Percentiles rank a stretch among this genome's conserved stretches.
Conservation (phyloP, 2,113 vertebrate genomes). For the Sapayoa aenigma region DNA sequence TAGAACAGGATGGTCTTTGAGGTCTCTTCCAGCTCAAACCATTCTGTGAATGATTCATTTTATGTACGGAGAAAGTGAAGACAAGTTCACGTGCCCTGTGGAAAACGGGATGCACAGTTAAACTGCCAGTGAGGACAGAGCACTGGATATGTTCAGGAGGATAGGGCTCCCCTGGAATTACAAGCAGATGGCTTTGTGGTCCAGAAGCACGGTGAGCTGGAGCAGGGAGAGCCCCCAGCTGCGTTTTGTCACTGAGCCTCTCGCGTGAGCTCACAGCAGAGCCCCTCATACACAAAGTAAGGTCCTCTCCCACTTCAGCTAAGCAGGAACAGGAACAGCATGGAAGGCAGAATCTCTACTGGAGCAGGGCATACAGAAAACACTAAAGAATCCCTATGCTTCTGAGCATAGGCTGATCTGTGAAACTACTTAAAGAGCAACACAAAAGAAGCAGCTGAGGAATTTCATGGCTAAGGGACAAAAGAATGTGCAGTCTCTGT, state of each 20-base stretch:
- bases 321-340: not conserved
- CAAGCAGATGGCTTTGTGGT: not conserved
- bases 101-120: not conserved
- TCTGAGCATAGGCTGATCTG: not conserved
- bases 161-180: not conserved
- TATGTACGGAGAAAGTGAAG: not conserved
- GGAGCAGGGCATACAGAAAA: not conserved
- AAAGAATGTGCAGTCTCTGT: not conserved
- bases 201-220: not conserved
- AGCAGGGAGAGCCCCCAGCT: not conserved
- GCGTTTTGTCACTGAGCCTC: not conserved
- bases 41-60: not conserved
- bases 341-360: not conserved
- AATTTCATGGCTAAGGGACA: not conserved
- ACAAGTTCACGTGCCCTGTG: not conserved
- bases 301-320: not conserved
- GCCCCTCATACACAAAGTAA: not conserved
- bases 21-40: not conserved
- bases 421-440: not conserved
- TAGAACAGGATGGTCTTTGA: not conserved
- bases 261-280: not conserved
- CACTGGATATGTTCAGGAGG: not conserved
- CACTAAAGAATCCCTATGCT: not conserved
- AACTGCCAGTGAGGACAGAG: not conserved
- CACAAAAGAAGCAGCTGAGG: not conserved